Base-by-base conservation (phyloP, 2,888 invertebrate genomes). In the Tachystola acroxantha region DNA sequence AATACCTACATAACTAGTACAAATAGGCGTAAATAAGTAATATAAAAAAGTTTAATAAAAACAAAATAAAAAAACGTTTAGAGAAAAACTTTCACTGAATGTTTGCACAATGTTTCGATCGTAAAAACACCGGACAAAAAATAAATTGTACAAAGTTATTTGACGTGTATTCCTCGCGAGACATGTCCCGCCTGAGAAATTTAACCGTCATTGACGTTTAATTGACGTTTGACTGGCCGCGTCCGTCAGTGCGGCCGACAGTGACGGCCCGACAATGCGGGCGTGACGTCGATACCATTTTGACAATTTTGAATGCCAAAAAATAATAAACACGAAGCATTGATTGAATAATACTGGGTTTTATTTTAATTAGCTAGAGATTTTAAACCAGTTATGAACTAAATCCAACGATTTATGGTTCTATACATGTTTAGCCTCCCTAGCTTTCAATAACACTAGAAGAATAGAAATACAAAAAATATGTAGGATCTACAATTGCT, bases 161-260 rank as follows among this genome's bases (percentile, higher is more conserved):
- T 28, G 28, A 11, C 24, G 4, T 24, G 24, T n/a, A 24, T 26
- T 20, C 48, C 52, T 50, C 45, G 43, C 45, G 48, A 54, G 65
- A 62, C 59, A 51, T 36, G 48, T 56, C 57, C 57, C 57, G 50
- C 36, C 43, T 50, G 45, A 41, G 41, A 53, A 50, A 46, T 51
- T 55, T 59, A 60, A 52, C 48, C n/a, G 50, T 47, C 37, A 52
- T 43, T 67, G 74, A 74, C 67, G 59, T 61, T 46, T 57, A 67
- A 64, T 68, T 58, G 76, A 75, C 72, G 46, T 69, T 39, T 61
- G 71, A 63, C 60, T 58, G 62, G 53, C 40, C 62, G 53, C 50
- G 65, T 64, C 67, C 63, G 60, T 64, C 62, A 53, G 44, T 45
- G 46, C 45, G 46, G 47, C 45, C 48, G 36, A 43, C 46, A 24